Conservation (phyloP, 2,888 invertebrate species). For the Halocaridina rubra region DNA sequence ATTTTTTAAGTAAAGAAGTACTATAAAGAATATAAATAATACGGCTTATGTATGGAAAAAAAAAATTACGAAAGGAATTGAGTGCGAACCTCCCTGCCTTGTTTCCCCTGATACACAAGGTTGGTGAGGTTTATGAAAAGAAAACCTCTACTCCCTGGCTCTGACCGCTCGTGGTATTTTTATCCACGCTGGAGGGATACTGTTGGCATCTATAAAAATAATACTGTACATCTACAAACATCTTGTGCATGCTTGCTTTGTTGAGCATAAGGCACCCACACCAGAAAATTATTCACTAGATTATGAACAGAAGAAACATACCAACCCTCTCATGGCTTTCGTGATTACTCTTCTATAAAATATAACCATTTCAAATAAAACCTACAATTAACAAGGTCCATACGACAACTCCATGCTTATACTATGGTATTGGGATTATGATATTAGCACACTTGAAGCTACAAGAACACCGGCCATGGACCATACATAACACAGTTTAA, state of each 20-base stretch:
- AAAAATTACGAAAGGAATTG: background rate
- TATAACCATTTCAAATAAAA: conserved; percentile 61
- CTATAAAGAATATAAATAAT: background rate
- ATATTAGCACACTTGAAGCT: conserved; percentile 61
- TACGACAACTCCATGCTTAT: conserved; percentile 52
- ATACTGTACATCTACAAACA: conserved; percentile 62
- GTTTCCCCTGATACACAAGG: conserved; percentile 11
- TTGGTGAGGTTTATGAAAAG: background rate
- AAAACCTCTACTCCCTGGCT: conserved; percentile 45
- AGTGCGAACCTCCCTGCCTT: conserved; percentile 25
- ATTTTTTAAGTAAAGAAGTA: background rate
- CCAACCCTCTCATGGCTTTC: conserved; percentile 46
- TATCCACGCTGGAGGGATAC: conserved; percentile 62
- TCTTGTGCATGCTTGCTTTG: conserved; percentile 63
- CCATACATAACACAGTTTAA: conserved; percentile 60
- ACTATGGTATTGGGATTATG: conserved; percentile 53
- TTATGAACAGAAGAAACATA: conserved; percentile 58
- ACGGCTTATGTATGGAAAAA: background rate
- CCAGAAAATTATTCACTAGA: conserved; percentile 54
- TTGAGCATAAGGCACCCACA: conserved; percentile 64
- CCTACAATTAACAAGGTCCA: conserved; percentile 56
- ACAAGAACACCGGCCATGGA: conserved; percentile 59
- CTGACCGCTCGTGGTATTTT: conserved; percentile 57
- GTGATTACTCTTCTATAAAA: conserved; percentile 59
- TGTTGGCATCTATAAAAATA: conserved; percentile 62